phyloP scores from a whole-genome alignment of 2,888 invertebrate genomes.

The Biston betularia region DNA sequence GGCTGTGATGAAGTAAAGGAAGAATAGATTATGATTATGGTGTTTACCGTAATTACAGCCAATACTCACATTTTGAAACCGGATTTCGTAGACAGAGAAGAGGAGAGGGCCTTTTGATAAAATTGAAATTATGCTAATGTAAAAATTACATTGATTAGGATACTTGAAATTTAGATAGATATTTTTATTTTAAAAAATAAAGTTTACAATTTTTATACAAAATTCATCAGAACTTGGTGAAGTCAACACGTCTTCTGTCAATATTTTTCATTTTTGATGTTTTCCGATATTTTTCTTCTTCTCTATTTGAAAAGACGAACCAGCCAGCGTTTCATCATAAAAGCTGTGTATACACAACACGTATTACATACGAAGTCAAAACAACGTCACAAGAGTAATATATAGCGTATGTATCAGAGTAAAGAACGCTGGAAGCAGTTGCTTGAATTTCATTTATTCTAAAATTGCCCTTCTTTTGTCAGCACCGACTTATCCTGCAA shows the following conservation, averaged over 20 bases:
- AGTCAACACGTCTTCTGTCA: constrained; percentile 63
- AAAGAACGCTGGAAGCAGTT: not conserved
- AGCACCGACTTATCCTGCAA: constrained; percentile 57
- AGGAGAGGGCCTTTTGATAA: constrained; percentile 46
- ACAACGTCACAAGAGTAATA: not conserved
- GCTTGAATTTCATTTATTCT: not conserved
- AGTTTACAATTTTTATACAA: constrained; percentile 54
- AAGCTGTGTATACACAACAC: constrained; percentile 21
- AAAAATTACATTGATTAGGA: constrained; percentile 50
- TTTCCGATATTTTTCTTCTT: constrained; percentile 41
- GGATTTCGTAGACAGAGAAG: constrained; percentile 36
- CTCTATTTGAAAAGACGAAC: constrained; percentile 46
- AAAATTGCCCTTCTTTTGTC: not conserved
- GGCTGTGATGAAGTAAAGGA: not conserved
- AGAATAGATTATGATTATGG: not conserved
- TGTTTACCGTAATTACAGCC: not conserved
- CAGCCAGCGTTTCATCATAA: constrained; percentile 34
- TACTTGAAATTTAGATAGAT: constrained; percentile 56
- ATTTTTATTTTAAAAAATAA: constrained; percentile 56
- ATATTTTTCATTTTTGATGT: constrained; percentile 50
- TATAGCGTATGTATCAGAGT: not conserved
- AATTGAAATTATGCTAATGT: constrained; percentile 39
- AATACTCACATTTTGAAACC: constrained; percentile 51
- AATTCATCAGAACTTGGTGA: constrained; percentile 61
- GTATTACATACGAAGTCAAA: not conserved